Percentiles rank a stretch among this genome's conserved stretches.
These are phyloP conservation scores for Oostethus manadensis DNA, from an alignment of 2,113 vertebrate genomes.

Conservation along the genomic window DNA sequence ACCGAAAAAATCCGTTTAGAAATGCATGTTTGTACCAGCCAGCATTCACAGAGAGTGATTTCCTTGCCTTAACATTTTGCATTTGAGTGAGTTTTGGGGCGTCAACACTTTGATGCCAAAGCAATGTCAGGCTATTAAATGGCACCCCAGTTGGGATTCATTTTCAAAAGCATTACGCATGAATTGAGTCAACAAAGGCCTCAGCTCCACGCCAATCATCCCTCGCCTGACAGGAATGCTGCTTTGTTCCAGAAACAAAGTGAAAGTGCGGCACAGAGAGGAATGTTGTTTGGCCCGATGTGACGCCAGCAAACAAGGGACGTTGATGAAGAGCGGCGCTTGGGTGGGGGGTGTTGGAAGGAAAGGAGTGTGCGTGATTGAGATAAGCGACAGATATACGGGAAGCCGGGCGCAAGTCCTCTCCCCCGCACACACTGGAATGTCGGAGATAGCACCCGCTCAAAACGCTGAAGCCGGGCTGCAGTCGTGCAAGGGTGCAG, in stretches of 20 bases:
- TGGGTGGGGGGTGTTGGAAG: slow-evolving; percentile 22
- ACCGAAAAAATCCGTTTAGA: neutral
- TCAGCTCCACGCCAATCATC: slow-evolving; percentile 41
- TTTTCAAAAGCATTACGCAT: slow-evolving; percentile 17
- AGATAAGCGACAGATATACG: slow-evolving; percentile 59
- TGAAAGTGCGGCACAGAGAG: slow-evolving; percentile 33
- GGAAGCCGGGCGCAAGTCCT: slow-evolving; percentile 48
- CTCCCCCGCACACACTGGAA: slow-evolving; percentile 56
- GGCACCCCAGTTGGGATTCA: slow-evolving; percentile 4
- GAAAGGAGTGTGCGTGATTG: slow-evolving; percentile 54
- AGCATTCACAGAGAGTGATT: slow-evolving; percentile 5
- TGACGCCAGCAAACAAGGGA: slow-evolving; percentile 28
- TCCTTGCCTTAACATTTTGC: slow-evolving; percentile 9
- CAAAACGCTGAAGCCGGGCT: slow-evolving; percentile 40
- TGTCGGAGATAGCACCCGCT: slow-evolving; percentile 52
- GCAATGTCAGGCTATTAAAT: slow-evolving; percentile 1
- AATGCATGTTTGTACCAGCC: neutral
- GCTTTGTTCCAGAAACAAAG: slow-evolving; percentile 50
- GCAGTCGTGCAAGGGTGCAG: slow-evolving; percentile 58
- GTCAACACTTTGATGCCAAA: slow-evolving; percentile 11
- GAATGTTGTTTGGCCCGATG: slow-evolving; percentile 33
- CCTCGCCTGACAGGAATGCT: slow-evolving; percentile 38
- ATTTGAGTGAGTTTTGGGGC: neutral
- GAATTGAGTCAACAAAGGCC: slow-evolving; percentile 28
- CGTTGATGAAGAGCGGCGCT: neutral